A percentile compares a stretch with the other conserved stretches of the same genome.
Evolutionary conservation across 2,113 vertebrate species (phyloP).

Genomic region (Empidonax traillii): DNA sequence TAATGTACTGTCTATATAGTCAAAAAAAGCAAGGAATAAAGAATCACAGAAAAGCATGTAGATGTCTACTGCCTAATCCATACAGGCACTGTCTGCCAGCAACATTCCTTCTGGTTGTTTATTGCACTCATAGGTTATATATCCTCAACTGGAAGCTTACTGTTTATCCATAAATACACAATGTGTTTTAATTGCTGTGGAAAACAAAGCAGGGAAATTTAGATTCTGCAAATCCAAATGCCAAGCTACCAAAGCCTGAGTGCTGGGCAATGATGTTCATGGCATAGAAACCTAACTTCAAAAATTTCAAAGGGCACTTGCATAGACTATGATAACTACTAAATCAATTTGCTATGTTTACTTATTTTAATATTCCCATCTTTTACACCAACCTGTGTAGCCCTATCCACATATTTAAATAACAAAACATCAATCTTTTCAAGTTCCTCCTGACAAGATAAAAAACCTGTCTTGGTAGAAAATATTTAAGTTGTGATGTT

Average conservation of each 20-base stretch:
- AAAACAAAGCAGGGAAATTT: not conserved
- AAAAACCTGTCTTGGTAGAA: not conserved
- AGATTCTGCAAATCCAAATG: not conserved
- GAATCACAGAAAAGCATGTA: not conserved
- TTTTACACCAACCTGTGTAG: not conserved
- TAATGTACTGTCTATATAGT: not conserved
- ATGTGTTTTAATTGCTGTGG: not conserved
- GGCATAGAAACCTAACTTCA: not conserved
- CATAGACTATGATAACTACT: not conserved
- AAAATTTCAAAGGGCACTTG: not conserved
- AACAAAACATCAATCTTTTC: not conserved
- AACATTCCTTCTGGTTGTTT: not conserved
- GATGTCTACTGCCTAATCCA: not conserved
- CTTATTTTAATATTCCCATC: not conserved
- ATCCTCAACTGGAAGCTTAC: not conserved
- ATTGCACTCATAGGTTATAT: not conserved
- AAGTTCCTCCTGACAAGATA: constrained; percentile 15
- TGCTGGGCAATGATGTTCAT: not conserved
- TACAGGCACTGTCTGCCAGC: not conserved
- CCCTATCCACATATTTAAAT: not conserved
- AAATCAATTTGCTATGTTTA: not conserved
- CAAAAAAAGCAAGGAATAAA: not conserved
- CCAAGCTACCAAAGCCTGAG: not conserved
- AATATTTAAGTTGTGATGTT: constrained; percentile 44
- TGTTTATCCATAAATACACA: not conserved